phyloP scores from a whole-genome alignment of 2,888 invertebrate species.

The Salticus scenicus region DNA sequence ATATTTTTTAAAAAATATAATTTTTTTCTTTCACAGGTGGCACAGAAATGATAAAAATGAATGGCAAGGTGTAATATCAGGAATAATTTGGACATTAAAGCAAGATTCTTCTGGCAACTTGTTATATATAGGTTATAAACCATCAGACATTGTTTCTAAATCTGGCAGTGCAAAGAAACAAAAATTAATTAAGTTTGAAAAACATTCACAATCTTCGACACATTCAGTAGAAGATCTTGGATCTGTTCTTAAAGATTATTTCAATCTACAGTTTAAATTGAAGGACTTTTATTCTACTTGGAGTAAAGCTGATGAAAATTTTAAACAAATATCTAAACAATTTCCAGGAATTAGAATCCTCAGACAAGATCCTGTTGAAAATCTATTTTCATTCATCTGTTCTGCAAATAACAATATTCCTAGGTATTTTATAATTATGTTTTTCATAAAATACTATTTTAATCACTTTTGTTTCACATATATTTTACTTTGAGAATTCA shows the following conservation, averaged over 20 bases:
- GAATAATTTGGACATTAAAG: conserved; percentile 48
- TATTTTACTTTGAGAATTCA: too few species aligned
- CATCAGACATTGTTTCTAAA: background rate
- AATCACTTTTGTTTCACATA: too few species aligned
- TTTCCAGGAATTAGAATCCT: conserved; percentile 93
- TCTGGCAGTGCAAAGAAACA: background rate
- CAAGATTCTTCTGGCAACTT: conserved; percentile 58
- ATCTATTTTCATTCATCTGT: conserved; percentile 96
- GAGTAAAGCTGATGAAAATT: conserved; percentile 84
- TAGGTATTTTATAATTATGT: conserved; percentile 78
- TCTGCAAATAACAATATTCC: conserved; percentile 97
- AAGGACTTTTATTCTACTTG: conserved; percentile 84
- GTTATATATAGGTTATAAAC: conserved; percentile 34
- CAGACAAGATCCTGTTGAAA: conserved; percentile 92
- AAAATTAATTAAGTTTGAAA: background rate
- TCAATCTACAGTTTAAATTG: conserved; percentile 85
- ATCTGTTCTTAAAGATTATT: conserved; percentile 82
- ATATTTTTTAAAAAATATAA: too few species aligned
- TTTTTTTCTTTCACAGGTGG: conserved; percentile 79
- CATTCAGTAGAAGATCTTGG: conserved; percentile 72
- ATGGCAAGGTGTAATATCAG: conserved; percentile 54
- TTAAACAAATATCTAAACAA: conserved; percentile 80
- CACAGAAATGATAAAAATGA: conserved; percentile 73
- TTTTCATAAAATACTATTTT: too few species aligned
- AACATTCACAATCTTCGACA: background rate